phyloP scores from a whole-genome alignment of 2,888 invertebrate species.

The Thymelicus sylvestris region DNA sequence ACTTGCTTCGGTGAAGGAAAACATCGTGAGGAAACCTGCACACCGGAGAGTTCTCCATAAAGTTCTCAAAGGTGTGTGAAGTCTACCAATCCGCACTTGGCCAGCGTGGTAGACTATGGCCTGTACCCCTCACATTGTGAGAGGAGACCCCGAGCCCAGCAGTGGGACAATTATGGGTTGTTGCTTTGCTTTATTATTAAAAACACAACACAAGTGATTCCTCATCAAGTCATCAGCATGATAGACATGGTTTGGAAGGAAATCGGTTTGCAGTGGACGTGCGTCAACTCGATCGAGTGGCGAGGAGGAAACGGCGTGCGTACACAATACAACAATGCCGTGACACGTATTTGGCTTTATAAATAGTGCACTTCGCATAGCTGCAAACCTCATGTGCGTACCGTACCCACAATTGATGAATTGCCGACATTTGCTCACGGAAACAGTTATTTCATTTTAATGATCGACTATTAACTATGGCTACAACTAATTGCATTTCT shows the following conservation, averaged over 20 bases:
- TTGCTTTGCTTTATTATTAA: too few species aligned
- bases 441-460: conserved; percentile 36
- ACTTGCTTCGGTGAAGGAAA: too few species aligned
- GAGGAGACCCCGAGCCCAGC: too few species aligned
- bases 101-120: too few species aligned
- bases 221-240: conserved; percentile 11
- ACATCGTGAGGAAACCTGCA: too few species aligned
- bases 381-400: conserved; percentile 6
- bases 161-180: too few species aligned
- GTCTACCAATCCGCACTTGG: too few species aligned
- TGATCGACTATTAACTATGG: too few species aligned
- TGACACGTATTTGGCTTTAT: conserved; percentile 73
- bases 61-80: too few species aligned
- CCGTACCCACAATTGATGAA: conserved; percentile 38
- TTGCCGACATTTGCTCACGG: conserved; percentile 41
- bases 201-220: background rate
- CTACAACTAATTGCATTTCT: too few species aligned
- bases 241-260: conserved; percentile 60
- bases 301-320: conserved; percentile 67
- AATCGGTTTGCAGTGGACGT: conserved; percentile 61
- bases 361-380: conserved; percentile 67
- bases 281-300: conserved; percentile 58
- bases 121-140: too few species aligned
- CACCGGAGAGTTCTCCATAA: too few species aligned
- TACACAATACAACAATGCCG: conserved; percentile 79